phyloP scores from a whole-genome alignment of 2,888 invertebrate species.

The Oconnorella tubifera region DNA sequence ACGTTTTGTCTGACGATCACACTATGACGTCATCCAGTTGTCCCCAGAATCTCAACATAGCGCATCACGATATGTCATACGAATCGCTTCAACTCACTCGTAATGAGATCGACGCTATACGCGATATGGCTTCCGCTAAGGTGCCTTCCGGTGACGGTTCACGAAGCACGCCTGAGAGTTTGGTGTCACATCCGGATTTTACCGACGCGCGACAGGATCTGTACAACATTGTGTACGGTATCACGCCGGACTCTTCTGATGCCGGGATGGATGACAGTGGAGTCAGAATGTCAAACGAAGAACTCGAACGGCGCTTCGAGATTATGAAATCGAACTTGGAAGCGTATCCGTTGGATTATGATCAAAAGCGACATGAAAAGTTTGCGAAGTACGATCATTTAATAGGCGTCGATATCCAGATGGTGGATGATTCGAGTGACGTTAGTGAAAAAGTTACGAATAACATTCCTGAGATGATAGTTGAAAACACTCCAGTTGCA shows the following conservation, averaged over 20 bases:
- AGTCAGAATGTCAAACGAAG: slow-evolving; percentile 5
- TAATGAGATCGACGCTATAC: slow-evolving; percentile 41
- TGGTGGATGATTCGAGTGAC: not conserved
- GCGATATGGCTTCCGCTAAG: slow-evolving; percentile 14
- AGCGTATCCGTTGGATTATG: slow-evolving; percentile 16
- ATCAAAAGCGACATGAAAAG: not conserved
- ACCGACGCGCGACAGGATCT: slow-evolving; percentile 11
- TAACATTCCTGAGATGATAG: too few relatives aligned
- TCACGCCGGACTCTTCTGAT: slow-evolving; percentile 2
- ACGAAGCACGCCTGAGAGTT: slow-evolving; percentile 5
- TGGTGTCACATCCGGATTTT: slow-evolving; percentile 14
- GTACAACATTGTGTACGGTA: not conserved
- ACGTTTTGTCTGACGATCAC: not conserved
- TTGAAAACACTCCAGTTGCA: too few relatives aligned
- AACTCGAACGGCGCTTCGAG: slow-evolving; percentile 8
- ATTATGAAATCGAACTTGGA: slow-evolving; percentile 6
- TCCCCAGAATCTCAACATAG: slow-evolving; percentile 23
- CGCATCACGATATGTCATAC: slow-evolving; percentile 27
- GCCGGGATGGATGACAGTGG: not conserved
- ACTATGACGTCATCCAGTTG: slow-evolving; percentile 4
- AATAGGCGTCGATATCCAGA: not conserved
- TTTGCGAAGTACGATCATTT: slow-evolving; percentile 3
- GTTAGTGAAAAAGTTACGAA: too few relatives aligned
- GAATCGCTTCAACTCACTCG: slow-evolving; percentile 38
- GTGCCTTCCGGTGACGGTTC: not conserved